Conservation (phyloP, 2,797 vertebrate species). For the Eulemur rubriventer region DNA sequence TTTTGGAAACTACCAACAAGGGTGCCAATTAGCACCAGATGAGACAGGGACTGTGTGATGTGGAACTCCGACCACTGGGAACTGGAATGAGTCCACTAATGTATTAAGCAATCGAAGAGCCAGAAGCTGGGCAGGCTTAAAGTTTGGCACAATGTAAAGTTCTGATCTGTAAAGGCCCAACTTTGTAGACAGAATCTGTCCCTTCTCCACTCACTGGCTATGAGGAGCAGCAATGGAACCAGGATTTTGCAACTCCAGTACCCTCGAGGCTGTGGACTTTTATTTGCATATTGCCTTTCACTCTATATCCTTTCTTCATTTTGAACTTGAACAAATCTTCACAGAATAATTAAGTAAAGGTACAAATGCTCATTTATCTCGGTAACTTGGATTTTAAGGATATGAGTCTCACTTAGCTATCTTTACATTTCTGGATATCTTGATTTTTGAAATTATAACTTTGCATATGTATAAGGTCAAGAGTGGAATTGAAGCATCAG, state of each 20-base stretch:
- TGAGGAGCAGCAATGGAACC: neutral
- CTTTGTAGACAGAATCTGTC: neutral
- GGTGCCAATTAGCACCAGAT: slow-evolving; percentile 82
- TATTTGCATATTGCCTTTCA: neutral
- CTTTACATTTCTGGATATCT: neutral
- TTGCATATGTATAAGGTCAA: neutral
- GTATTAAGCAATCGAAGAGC: slow-evolving; percentile 74
- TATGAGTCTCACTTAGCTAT: neutral
- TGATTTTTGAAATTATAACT: neutral
- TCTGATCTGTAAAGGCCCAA: neutral
- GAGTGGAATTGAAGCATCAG: neutral
- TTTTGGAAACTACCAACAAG: slow-evolving; percentile 79
- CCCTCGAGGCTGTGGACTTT: neutral
- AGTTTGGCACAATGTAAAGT: slow-evolving; percentile 32
- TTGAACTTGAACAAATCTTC: neutral
- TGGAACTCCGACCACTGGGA: slow-evolving; percentile 70
- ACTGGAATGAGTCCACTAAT: slow-evolving; percentile 76
- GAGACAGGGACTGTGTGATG: slow-evolving; percentile 77
- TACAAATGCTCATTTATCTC: neutral
- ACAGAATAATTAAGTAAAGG: neutral
- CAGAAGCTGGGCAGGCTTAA: slow-evolving; percentile 54
- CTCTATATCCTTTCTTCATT: neutral
- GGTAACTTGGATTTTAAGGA: neutral
- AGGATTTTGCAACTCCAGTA: neutral
- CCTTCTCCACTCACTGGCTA: neutral